phyloP scores from a whole-genome alignment of 2,113 vertebrate species.

The Anarhynchus alexandrinus region DNA sequence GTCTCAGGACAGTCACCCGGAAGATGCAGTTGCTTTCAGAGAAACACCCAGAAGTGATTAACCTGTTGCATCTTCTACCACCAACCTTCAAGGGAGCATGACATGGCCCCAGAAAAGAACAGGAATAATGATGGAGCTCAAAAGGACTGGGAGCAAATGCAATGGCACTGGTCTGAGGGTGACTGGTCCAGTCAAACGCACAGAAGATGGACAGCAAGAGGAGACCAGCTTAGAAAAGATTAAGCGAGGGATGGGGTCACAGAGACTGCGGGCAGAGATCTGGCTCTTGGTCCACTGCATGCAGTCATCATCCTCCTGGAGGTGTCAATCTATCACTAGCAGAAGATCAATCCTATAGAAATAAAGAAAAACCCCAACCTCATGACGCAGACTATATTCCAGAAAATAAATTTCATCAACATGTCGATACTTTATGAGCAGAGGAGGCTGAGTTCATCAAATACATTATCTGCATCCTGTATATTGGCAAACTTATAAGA shows the following conservation, averaged over 20 bases:
- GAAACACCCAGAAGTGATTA: neutral
- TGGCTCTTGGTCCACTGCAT: neutral
- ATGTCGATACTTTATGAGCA: neutral
- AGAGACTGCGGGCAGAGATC: neutral
- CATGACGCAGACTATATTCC: neutral
- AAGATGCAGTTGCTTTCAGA: neutral
- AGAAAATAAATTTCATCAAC: neutral
- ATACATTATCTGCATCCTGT: neutral
- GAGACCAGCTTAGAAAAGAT: neutral
- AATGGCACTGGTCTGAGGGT: too few species aligned
- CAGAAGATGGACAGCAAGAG: neutral
- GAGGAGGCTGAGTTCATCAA: neutral
- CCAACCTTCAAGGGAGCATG: neutral
- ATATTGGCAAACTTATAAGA: neutral
- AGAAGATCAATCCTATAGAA: neutral
- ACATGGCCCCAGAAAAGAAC: neutral
- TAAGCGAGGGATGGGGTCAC: neutral
- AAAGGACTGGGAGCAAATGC: neutral
- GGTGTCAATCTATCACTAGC: neutral
- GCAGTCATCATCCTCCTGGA: neutral
- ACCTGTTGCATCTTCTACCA: neutral
- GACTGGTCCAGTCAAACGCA: neutral
- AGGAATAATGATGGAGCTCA: accelerated
- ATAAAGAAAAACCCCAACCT: neutral
- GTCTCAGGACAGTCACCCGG: neutral